These are phyloP conservation scores for Drosophila sechellia DNA, from an alignment of 1,140 invertebrate genomes.

Conservation along the genomic window DNA sequence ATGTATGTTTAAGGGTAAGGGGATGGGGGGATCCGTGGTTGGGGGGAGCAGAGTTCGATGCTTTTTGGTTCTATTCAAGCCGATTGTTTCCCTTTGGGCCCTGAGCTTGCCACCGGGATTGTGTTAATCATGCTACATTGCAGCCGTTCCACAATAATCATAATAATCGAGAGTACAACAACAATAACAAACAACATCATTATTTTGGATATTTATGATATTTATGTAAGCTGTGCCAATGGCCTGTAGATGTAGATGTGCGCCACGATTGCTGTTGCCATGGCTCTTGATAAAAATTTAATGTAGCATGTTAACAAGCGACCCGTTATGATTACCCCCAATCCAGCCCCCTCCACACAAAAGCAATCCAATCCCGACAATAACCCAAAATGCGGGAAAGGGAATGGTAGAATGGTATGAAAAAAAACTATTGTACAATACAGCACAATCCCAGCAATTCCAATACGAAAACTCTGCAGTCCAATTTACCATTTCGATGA, in stretches of 20 bases:
- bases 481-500: conserved; percentile 70
- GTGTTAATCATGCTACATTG: conserved; percentile 80
- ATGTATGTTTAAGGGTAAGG: conserved; percentile 42
- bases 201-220: conserved; percentile 80
- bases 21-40: not conserved
- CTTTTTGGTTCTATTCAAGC: conserved; percentile 57
- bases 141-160: conserved; percentile 74
- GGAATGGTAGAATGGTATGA: conserved; percentile 16
- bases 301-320: conserved; percentile 83
- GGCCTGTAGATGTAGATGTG: conserved; percentile 1
- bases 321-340: conserved; percentile 73
- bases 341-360: conserved; percentile 35
- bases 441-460: conserved; percentile 60
- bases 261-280: conserved; percentile 52
- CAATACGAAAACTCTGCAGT: conserved; percentile 77
- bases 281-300: conserved; percentile 83
- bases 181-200: conserved; percentile 70
- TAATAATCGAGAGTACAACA: conserved; percentile 66
- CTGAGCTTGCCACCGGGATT: conserved; percentile 24
- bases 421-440: conserved; percentile 50
- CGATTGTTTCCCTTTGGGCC: conserved; percentile 37
- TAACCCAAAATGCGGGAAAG: conserved; percentile 12
- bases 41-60: conserved; percentile 49
- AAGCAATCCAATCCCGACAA: conserved; percentile 54
- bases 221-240: conserved; percentile 50